These are phyloP conservation scores for Protaetia brevitarsis DNA, from an alignment of 1,140 invertebrate species.

Conservation along the genomic window DNA sequence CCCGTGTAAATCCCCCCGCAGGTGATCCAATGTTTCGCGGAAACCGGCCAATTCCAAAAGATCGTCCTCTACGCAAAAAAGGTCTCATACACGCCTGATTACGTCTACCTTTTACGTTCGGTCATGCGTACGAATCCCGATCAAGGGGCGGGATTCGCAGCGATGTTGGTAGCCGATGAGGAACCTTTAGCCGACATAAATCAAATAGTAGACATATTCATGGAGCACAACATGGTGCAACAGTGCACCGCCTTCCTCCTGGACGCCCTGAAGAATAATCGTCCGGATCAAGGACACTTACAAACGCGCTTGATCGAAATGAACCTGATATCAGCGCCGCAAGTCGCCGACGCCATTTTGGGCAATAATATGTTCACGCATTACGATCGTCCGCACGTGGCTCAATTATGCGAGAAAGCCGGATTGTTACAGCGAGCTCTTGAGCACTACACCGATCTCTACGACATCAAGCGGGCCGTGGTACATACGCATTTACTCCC, in stretches of 20 bases:
- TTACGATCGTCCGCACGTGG: slow-evolving; percentile 96
- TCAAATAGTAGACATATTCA: slow-evolving; percentile 98
- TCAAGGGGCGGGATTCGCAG: slow-evolving; percentile 82
- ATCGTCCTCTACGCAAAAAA: slow-evolving; percentile 99
- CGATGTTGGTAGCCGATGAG: slow-evolving; percentile 96
- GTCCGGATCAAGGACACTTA: slow-evolving; percentile 90
- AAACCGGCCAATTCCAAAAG: slow-evolving; percentile 99
- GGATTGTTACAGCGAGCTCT: slow-evolving; percentile 92
- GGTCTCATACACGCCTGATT: slow-evolving; percentile 98
- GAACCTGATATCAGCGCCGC: slow-evolving; percentile 98
- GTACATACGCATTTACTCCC: slow-evolving; percentile 96
- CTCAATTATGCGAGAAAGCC: slow-evolving; percentile 98
- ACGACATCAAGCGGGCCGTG: slow-evolving; percentile 98
- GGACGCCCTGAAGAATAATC: slow-evolving; percentile 98
- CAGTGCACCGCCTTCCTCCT: slow-evolving; percentile 97
- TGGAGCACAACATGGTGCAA: slow-evolving; percentile 98
- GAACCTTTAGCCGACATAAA: slow-evolving; percentile 98
- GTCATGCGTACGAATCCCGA: slow-evolving; percentile 88
- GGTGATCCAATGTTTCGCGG: slow-evolving; percentile 99
- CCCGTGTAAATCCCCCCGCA: slow-evolving; percentile 42
- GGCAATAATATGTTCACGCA: slow-evolving; percentile 99
- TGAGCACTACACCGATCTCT: slow-evolving; percentile 93
- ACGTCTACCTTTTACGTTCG: slow-evolving; percentile 91
- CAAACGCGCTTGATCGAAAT: slow-evolving; percentile 97
- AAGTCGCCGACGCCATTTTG: slow-evolving; percentile 98